Evolutionary conservation across 2,888 invertebrate genomes (phyloP), one percentile per base, ranked within the genome.

Genomic region (Pollenia griseotomentosa): DNA sequence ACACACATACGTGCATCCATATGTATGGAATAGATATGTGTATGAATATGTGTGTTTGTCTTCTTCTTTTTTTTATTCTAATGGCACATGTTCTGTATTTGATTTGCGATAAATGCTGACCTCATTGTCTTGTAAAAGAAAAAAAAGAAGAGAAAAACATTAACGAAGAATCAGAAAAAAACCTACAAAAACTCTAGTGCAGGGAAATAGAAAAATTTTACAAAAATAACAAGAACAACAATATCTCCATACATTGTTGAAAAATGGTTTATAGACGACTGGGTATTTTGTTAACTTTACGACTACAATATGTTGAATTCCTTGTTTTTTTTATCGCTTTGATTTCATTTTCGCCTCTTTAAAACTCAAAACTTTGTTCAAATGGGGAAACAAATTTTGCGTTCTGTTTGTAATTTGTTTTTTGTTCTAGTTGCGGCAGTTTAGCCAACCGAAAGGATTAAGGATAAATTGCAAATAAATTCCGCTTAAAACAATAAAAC

Each of bases 31-130:
- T n/a, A n/a, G n/a, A n/a, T 23, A 23, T 77, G 70, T 63, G 63
- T 48, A 9, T 23, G 53, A 23, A 9, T n/a, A 7, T 57, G 44
- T 63, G 44, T 42, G 0, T 40, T 2, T 73, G 42, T 46, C 14
- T 82, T n/a, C 33, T 33, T 33, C 33, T 33, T 44, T 55, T n/a
- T 46, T 46, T 57, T 19, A 40, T 77, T 87, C 73, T 78, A 82
- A 84, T 84, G 74, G 77, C 46, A 82, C 81, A 82, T 87, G 84
- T 78, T 81, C 77, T 87, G 84, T 87, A 74, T 87, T 87, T 87
- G 87, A 87, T 87, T 87, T 87, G 87, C 84, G 78, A 84, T 82
- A 82, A 81, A 81, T 87, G 87, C 74, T 87, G 87, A 87, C 87
- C 87, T 87, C 84, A 87, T 87, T 84, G 87, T 84, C 83, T 87